Base-by-base conservation (phyloP, 2,888 invertebrate genomes). In the Drosophila acutilabella region DNA sequence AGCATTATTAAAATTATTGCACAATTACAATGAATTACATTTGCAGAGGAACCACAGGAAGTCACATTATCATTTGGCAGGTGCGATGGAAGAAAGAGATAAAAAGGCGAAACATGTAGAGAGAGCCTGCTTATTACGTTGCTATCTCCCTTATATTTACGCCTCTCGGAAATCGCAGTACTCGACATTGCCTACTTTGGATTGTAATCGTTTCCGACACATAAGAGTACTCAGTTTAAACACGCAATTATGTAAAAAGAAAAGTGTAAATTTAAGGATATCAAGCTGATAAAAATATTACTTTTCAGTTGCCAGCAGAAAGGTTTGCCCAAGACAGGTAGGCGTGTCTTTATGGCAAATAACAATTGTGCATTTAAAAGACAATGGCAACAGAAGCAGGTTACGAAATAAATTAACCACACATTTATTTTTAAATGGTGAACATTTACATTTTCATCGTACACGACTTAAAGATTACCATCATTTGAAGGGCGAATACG, bases 371-470 rank as follows among this genome's bases (percentile, higher is more conserved):
- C 23, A 38, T 7, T 41, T 45, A 53, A 64, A 47, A 53, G 41
- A 57, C 48, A 52, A 44, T 45, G 44, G 33, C 30, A 20, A 33
- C 40, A 62, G 66, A 71, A 78, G 8, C 23, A 62, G 72, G 80
- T 59, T 47, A 33, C 38, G 48, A 65, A 66, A 54, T 67, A 65
- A 69, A 87, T 84, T 89, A 81, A 78, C 90, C 85, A 88, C 89
- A 90, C 87, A 90, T 81, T 84, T 79, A 81, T 81, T 84, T 89
- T 90, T 89, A 90, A 81, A 80, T 74, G 81, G 66, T 78, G 84
- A 90, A 87, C 76, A 88, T 84, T 88, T 90, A 74, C 81, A 87
- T 89, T 89, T 89, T 77, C 77, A 74, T 71, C 74, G 68, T 58
- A 16, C 52, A 44, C 58, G 45, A 53, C 45, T 38, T 30, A 30